Base-by-base conservation (phyloP, 2,797 vertebrate species). In the Neosalanx taihuensis region DNA sequence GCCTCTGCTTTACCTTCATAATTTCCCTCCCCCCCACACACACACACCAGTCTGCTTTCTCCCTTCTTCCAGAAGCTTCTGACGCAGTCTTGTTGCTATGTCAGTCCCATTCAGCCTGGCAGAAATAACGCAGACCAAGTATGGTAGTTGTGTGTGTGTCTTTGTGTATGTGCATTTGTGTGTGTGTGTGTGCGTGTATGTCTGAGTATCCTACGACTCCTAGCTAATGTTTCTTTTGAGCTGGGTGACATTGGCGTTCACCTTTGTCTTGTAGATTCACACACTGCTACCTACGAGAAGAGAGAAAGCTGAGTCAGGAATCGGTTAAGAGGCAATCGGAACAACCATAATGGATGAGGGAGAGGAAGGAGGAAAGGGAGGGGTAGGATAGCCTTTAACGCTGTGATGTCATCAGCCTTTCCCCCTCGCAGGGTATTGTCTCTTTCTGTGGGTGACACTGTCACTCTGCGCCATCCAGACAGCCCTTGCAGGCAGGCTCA, bases 11-110 rank as follows among this genome's bases (percentile, higher is more conserved):
- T 74, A 78, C 81, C 83, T 86, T 84, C 63, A 79, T 88, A 83
- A 81, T 79, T 72, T 53, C 63, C 20, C 60, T 51, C 72, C 70
- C 72, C 17, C 23, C 51, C 29, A 31, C 31, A 6, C 2, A 6
- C 61, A 33, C 61, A 15, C 31, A 15, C 61, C 23, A 35, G 49
- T 7, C 26, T 51, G 46, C 17, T n/a, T n/a, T 29, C 20, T 51
- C 69, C 53, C 59, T 53, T 33, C 67, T 56, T 53, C 70, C 71
- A 76, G 64, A 60, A 79, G 74, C 76, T 69, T 67, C 81, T 91
- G 88, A 91, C 82, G 89, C 88, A 90, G 83, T 69, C 75, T 83
- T 87, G 86, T 88, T 89, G 88, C 87, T 81, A 88, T 89, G 89
- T 89, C 81, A 75, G 89, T 87, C 82, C 86, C 83, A 84, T 84